These are phyloP conservation scores for Cotesia congregata DNA, from an alignment of 2,888 invertebrate species.

Conservation along the genomic window DNA sequence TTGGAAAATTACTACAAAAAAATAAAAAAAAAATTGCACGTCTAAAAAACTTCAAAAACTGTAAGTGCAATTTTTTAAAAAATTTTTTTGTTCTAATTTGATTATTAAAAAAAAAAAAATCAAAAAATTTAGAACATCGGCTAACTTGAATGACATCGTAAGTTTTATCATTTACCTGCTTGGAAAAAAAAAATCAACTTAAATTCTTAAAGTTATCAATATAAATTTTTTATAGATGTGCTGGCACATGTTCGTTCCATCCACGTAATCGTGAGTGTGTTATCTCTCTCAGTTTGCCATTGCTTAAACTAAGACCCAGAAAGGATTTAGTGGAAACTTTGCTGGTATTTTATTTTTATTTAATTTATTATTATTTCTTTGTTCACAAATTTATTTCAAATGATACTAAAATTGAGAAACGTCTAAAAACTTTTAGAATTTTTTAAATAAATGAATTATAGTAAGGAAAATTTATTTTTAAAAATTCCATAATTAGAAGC, in stretches of 20 bases:
- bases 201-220: not conserved
- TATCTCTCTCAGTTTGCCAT: slow-evolving; percentile 89
- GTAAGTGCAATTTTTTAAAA: no score
- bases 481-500: no score
- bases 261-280: slow-evolving; percentile 82
- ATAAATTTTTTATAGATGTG: slow-evolving; percentile 66
- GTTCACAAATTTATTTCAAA: not conserved
- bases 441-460: no score
- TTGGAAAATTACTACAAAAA: no score
- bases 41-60: no score
- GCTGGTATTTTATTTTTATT: slow-evolving; percentile 75
- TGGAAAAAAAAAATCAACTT: not conserved
- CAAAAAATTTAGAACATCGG: no score
- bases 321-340: slow-evolving; percentile 97
- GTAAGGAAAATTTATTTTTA: no score
- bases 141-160: slow-evolving; percentile 89
- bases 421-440: no score
- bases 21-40: no score
- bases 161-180: slow-evolving; percentile 36
- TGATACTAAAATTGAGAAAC: no score
- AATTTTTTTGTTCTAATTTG: no score
- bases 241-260: slow-evolving; percentile 83
- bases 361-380: slow-evolving; percentile 11
- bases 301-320: slow-evolving; percentile 91
- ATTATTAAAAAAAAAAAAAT: no score